Conservation (phyloP, 1,140 invertebrate genomes). For the Camponotus pennsylvanicus region DNA sequence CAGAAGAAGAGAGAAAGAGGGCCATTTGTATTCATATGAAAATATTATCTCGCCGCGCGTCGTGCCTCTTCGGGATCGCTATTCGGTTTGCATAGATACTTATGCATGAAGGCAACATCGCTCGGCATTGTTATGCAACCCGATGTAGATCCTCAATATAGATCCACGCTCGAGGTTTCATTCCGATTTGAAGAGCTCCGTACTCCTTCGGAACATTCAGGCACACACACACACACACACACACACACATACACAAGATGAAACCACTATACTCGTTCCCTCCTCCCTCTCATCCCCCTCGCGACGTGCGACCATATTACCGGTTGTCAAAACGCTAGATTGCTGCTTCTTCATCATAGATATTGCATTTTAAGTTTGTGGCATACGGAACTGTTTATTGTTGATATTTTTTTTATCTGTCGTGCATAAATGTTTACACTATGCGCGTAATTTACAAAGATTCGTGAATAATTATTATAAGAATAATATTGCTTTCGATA, state of each 20-base stretch:
- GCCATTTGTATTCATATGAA: slow-evolving; percentile 80
- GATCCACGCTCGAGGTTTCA: slow-evolving; percentile 72
- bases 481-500: not conserved
- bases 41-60: slow-evolving; percentile 79
- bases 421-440: not conserved
- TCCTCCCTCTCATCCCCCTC: not conserved
- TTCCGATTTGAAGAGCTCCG: slow-evolving; percentile 76
- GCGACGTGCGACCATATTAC: slow-evolving; percentile 70
- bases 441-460: not conserved
- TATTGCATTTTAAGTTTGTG: slow-evolving; percentile 36
- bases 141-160: slow-evolving; percentile 78
- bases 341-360: slow-evolving; percentile 60
- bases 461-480: not conserved
- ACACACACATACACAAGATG: slow-evolving; percentile 48
- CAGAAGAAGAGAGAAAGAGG: slow-evolving; percentile 39
- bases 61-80: slow-evolving; percentile 78
- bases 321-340: slow-evolving; percentile 70
- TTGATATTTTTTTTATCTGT: not conserved
- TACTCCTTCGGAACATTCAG: slow-evolving; percentile 70
- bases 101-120: slow-evolving; percentile 80
- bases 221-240: slow-evolving; percentile 43
- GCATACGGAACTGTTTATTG: not conserved
- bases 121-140: slow-evolving; percentile 79
- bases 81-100: slow-evolving; percentile 81
- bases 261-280: slow-evolving; percentile 45